These are phyloP conservation scores for Rhodophaea formosa DNA, from an alignment of 2,888 invertebrate genomes.

Conservation along the genomic window DNA sequence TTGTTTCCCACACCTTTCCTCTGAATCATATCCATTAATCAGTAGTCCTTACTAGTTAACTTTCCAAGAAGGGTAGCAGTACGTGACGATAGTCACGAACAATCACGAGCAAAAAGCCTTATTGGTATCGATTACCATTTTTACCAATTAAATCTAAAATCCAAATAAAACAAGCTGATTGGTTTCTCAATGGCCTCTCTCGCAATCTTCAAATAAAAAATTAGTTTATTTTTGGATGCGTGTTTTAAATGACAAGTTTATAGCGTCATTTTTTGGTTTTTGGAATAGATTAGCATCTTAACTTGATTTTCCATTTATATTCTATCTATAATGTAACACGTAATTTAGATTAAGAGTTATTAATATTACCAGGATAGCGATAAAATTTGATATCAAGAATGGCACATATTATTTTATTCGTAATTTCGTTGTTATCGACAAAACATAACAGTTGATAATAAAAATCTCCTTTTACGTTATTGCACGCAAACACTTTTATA, in stretches of 20 bases:
- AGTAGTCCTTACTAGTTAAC: constrained; percentile 8
- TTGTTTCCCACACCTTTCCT: background rate
- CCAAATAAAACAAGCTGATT: background rate
- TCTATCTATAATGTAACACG: background rate
- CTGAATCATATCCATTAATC: constrained; percentile 4
- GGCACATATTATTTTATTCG: background rate
- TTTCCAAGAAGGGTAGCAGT: constrained; percentile 11
- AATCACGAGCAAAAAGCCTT: too few species aligned
- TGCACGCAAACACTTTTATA: too few species aligned
- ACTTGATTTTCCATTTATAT: background rate
- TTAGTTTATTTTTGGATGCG: background rate
- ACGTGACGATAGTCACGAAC: constrained; percentile 16
- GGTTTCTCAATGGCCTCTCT: background rate
- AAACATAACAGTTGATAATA: too few species aligned
- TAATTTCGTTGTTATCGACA: too few species aligned
- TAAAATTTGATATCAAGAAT: background rate
- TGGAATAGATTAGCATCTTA: background rate
- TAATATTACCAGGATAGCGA: background rate
- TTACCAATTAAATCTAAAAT: constrained; percentile 2
- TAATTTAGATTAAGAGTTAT: background rate
- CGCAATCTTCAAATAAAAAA: background rate
- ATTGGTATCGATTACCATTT: constrained; percentile 9
- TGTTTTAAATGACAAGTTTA: background rate
- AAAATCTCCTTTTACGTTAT: too few species aligned
- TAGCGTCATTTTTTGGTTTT: background rate